phyloP scores from a whole-genome alignment of 2,113 vertebrate genomes.

The Myrmecophaga tridactyla region DNA sequence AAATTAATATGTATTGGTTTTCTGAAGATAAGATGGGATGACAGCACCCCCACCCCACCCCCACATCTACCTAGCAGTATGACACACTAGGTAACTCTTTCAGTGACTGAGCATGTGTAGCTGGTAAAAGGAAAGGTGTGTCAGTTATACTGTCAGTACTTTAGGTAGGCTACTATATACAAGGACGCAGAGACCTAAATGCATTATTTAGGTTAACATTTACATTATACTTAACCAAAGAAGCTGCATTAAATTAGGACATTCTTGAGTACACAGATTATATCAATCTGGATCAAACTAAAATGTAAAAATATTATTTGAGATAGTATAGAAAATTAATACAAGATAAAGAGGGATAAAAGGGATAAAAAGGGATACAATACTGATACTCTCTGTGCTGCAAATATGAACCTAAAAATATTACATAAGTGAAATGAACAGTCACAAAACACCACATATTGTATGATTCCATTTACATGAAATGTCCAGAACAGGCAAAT shows the following conservation, averaged over 20 bases:
- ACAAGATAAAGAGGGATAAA: background rate
- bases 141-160: background rate
- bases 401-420: background rate
- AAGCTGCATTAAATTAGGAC: background rate
- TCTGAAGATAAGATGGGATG: background rate
- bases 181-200: background rate
- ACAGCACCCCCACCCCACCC: background rate
- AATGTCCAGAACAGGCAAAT: background rate
- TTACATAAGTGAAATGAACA: background rate
- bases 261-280: background rate
- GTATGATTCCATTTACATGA: background rate
- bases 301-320: background rate
- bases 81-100: background rate
- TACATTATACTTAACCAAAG: background rate
- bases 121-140: background rate
- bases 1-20: background rate
- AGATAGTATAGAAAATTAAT: background rate
- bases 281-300: background rate
- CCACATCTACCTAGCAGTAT: conserved; percentile 35
- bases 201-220: conserved; percentile 1
- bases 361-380: background rate
- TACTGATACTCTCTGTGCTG: background rate
- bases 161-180: background rate
- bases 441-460: background rate
- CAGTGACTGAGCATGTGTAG: background rate